Evolutionary conservation across 2,797 vertebrate genomes (phyloP), one percentile per base, ranked within the genome.

Genomic region (Furcifer pardalis): DNA sequence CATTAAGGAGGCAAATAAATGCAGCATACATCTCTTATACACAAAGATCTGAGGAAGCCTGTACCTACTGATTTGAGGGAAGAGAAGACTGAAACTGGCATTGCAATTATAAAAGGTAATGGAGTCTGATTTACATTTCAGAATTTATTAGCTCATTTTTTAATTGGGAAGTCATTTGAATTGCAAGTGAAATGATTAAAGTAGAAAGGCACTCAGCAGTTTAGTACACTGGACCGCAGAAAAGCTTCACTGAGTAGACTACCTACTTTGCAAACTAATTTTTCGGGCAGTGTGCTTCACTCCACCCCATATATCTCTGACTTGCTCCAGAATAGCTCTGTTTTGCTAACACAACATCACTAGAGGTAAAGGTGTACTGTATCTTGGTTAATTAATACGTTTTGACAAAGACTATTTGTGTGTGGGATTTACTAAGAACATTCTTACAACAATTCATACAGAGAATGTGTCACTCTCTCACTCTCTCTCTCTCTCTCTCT

Each of bases 151-250:
- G 84, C 89, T 93, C 82, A 82, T 89, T 93, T 94, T 94, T 95
- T n/a, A 95, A 94, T 93, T 94, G 92, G 93, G 91, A 94, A 94
- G 93, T 94, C 91, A 94, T 94, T 95, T 94, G 93, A 94, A 94
- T 94, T 93, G 89, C 93, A 93, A 94, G 93, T 92, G 89, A 94
- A 94, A 93, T 93, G 93, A 95, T 95, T 93, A 92, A 92, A 94
- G 93, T 93, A 93, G 92, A 92, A 95, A 94, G 91, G 89, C 86
- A 23, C 91, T 91, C 89, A 85, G 91, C 91, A 92, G 90, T 93
- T 92, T 92, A 84, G 81, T 83, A 56, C 84, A 87, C 8, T 90
- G 90, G 93, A 92, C 87, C 87, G 90, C 56, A 90, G 90, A 90
- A 92, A 13, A 73, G 83, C 81, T 86, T 91, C 81, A 37, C 5